Evolutionary conservation across 2,888 invertebrate species (phyloP).

Genomic region (Globia sparganii): DNA sequence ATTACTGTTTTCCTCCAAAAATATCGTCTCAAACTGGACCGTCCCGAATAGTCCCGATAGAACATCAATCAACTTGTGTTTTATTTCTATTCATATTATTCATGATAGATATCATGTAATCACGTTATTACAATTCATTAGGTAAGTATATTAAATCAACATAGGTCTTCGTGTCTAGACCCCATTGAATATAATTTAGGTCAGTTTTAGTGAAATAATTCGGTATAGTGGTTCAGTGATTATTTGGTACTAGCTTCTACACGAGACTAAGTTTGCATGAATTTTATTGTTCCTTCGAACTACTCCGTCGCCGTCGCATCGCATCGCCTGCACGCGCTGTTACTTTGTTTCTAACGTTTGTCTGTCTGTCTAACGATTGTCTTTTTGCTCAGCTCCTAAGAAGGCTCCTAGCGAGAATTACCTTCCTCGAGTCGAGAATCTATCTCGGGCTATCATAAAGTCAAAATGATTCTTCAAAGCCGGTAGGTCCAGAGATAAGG

Average conservation of each 20-base stretch:
- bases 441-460: too few relatives aligned
- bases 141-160: slow-evolving; percentile 2
- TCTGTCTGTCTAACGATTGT: too few relatives aligned
- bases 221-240: neutral
- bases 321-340: too few relatives aligned
- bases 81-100: neutral
- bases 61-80: neutral
- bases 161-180: slow-evolving; percentile 25
- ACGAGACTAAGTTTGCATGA: too few relatives aligned
- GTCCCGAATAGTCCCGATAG: neutral
- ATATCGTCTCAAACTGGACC: neutral
- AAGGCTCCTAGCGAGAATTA: too few relatives aligned
- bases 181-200: slow-evolving; percentile 19
- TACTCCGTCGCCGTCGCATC: too few relatives aligned
- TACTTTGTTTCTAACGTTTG: too few relatives aligned
- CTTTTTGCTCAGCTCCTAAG: too few relatives aligned
- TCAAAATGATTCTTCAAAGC: too few relatives aligned
- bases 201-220: slow-evolving; percentile 20
- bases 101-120: neutral
- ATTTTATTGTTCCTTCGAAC: too few relatives aligned
- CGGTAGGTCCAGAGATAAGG: too few relatives aligned
- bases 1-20: neutral
- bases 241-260: neutral
- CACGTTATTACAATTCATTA: slow-evolving; percentile 16
- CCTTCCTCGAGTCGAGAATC: too few relatives aligned